Percentiles rank a stretch among this genome's conserved stretches.
Conservation (phyloP, 1,140 invertebrate species). For the Pogonomyrmex barbatus region DNA sequence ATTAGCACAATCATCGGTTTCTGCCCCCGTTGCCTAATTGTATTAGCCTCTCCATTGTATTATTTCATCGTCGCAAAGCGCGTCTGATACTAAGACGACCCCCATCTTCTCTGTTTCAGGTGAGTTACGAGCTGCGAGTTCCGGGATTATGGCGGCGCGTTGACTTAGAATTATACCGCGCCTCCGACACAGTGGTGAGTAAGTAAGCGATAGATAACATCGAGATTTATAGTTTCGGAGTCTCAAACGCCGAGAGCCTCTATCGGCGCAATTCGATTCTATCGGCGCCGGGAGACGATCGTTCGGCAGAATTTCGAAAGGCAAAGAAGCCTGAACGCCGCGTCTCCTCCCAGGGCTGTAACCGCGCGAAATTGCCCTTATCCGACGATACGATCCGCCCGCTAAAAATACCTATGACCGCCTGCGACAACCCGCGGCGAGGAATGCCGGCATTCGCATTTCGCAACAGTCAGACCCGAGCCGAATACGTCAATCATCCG, state of each 20-base stretch:
- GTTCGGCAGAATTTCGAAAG: constrained; percentile 32
- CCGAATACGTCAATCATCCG: constrained; percentile 60
- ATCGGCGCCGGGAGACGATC: not conserved
- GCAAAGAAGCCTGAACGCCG: not conserved
- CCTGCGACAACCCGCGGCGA: constrained; percentile 55
- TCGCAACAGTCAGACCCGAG: constrained; percentile 32
- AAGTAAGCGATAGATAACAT: constrained; percentile 57
- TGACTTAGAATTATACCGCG: constrained; percentile 31
- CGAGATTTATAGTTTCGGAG: constrained; percentile 53
- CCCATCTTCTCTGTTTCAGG: constrained; percentile 45
- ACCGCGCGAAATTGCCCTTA: constrained; percentile 28
- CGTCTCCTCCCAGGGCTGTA: not conserved
- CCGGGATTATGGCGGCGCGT: constrained; percentile 26
- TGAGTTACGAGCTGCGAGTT: constrained; percentile 46
- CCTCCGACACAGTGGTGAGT: constrained; percentile 39
- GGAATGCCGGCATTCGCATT: constrained; percentile 27
- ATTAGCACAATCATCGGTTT: constrained; percentile 17
- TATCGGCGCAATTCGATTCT: constrained; percentile 38
- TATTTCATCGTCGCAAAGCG: not conserved
- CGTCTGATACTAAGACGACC: constrained; percentile 6
- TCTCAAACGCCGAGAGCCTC: constrained; percentile 28
- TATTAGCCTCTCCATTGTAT: constrained; percentile 7
- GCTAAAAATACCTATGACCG: constrained; percentile 36
- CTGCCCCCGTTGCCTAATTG: not conserved
- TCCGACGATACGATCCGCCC: not conserved